Base-by-base conservation (phyloP, 2,888 invertebrate species). In the Nezara viridula region DNA sequence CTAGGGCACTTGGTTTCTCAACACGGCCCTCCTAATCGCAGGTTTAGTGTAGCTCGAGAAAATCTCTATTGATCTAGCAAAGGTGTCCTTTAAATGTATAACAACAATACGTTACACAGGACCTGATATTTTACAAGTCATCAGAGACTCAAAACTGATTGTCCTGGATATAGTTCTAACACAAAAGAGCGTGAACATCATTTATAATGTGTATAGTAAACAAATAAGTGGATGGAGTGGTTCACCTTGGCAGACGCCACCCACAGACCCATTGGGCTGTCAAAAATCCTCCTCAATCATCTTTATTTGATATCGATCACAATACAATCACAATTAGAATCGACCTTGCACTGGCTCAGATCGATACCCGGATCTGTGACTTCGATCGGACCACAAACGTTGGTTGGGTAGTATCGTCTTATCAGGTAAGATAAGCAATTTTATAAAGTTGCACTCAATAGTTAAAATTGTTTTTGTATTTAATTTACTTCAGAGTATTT, bases 91-190 rank as follows among this genome's bases (percentile, higher is more conserved):
- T 24, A 10, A 9, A 55, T 9, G n/a, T 55, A n/a, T 2, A 55
- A 55, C n/a, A 55, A 55, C 12, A 9, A 12, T n/a, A n/a, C n/a
- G 55, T 55, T 55, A n/a, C 1, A 7, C 9, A n/a, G n/a, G 24
- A n/a, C n/a, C n/a, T n/a, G 24, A 60, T 60, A 60, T 60, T 60
- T 14, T 27, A 60, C 60, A 60, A 60, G 60, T 60, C 60, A 60
- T 60, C 27, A 32, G 0, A 27, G 27, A 14, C 60, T 60, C 5
- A 4, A 5, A 16, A 32, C 60, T 60, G 27, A 60, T 60, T 32
- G 27, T 55, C 21, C 21, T 21, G 21, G 4, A 5, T 2, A 3
- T 49, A 49, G 47, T 24, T 55, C 24, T n/a, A 55, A 32, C 32
- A 60, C 60, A n/a, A n/a, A n/a, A n/a, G n/a, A 60, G 27, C 27